A percentile compares a stretch with the other conserved stretches of the same genome.
Evolutionary conservation across 2,888 invertebrate genomes (phyloP).

Genomic region (Spisula subtruncata): DNA sequence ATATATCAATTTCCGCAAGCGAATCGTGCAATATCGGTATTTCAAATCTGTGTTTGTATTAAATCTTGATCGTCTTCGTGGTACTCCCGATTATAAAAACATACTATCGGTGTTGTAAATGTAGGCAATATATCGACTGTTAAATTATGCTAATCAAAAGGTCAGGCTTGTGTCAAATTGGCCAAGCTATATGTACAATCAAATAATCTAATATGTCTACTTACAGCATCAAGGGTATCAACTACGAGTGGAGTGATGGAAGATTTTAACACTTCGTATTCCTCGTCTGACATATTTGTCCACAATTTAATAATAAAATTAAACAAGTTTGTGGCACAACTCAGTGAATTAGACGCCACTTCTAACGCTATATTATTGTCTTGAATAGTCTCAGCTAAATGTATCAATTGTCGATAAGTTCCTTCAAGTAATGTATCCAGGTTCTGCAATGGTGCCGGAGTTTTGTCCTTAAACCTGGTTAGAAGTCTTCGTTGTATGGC

Average conservation of each 20-base stretch:
- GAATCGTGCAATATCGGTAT: no score
- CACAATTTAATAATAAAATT: constrained; percentile 87
- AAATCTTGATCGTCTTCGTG: no score
- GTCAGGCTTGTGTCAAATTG: no score
- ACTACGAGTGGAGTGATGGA: constrained; percentile 87
- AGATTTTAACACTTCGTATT: constrained; percentile 86
- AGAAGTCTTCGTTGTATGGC: constrained; percentile 93
- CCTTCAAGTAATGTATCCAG: constrained; percentile 92
- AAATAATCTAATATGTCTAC: constrained; percentile 21
- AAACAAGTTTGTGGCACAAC: constrained; percentile 87
- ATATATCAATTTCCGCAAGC: no score
- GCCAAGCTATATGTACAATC: no score
- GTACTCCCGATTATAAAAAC: no score
- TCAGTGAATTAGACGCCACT: constrained; percentile 86
- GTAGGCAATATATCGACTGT: no score
- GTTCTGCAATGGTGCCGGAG: constrained; percentile 92
- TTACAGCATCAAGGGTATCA: constrained; percentile 87
- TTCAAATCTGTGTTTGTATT: no score
- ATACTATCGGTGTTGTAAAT: no score
- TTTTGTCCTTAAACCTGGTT: constrained; percentile 93
- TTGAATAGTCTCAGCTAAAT: constrained; percentile 86
- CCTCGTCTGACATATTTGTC: constrained; percentile 87
- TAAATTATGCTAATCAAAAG: no score
- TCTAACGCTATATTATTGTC: constrained; percentile 85
- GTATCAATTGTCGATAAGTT: constrained; percentile 90